A percentile compares a stretch with the other conserved stretches of the same genome.
Conservation (phyloP, 2,797 vertebrate species). For the Chiroxiphia lanceolata region DNA sequence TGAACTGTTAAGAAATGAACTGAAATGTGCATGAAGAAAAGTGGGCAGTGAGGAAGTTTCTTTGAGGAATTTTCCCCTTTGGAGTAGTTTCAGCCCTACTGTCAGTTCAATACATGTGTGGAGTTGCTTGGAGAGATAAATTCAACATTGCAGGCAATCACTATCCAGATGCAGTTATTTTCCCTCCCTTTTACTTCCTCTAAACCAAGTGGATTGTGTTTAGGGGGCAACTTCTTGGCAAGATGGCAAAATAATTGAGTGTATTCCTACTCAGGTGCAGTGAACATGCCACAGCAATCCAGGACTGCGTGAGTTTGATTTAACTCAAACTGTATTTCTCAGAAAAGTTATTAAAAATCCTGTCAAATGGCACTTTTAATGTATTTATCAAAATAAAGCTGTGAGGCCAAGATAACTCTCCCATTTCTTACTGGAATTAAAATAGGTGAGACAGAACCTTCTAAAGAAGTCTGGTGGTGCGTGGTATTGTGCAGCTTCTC, state of each 20-base stretch:
- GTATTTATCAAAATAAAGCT: slow-evolving; percentile 47
- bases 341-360: neutral
- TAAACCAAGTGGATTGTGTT: neutral
- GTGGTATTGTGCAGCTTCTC: neutral
- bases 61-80: neutral
- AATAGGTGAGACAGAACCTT: neutral
- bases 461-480: neutral
- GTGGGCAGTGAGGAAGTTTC: neutral
- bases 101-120: neutral
- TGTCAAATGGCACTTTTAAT: slow-evolving; percentile 6
- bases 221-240: slow-evolving; percentile 3
- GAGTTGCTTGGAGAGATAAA: neutral
- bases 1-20: neutral
- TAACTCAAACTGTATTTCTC: slow-evolving; percentile 36
- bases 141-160: neutral
- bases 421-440: slow-evolving; percentile 10
- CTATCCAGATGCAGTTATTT: neutral
- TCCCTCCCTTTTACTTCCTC: neutral
- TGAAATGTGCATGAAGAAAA: neutral
- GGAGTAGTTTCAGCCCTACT: neutral
- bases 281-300: neutral
- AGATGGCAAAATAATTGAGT: neutral
- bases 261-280: neutral
- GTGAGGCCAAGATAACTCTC: slow-evolving; percentile 16
- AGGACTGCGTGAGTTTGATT: neutral